Base-by-base conservation (phyloP, 2,113 vertebrate genomes). In the Elachura formosa region DNA sequence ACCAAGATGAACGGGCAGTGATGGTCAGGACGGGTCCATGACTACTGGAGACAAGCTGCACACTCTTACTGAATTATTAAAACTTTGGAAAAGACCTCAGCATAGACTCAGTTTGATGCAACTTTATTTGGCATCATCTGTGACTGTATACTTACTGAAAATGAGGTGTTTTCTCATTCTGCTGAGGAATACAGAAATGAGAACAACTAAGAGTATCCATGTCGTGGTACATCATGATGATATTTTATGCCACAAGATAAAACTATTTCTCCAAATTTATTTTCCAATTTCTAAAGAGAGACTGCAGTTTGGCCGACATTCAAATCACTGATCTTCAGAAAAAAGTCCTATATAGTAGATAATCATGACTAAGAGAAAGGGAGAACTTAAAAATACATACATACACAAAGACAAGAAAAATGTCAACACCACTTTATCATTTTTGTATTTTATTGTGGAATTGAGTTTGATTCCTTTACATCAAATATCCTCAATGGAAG, bases 401-500 rank as follows among this genome's bases (percentile, higher is more conserved):
- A 56, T 46, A 82, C 51, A 93, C 40, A 75, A 81, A 95, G 82
- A 97, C 93, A 93, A 94, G 90, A 95, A 94, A 87, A 94, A 75
- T 72, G 61, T 68, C 92, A 84, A 93, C 87, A 92, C 91, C 69
- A 90, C 71, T 97, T 97, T 98, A 98, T 91, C 98, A 98, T 98
- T 98, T 98, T 98, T 97, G 93, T 97, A 97, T 98, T 99, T 99
- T 99, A 99, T 99, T 99, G 98, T 99, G 99, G 98, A 98, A 98
- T 96, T 96, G 98, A 98, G 92, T 96, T 98, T 98, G 97, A 98
- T 98, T 98, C 98, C 94, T 98, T 99, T 99, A 99, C 98, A 98
- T 98, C 98, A 98, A 98, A 98, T 98, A 98, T 97, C 93, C 98
- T 98, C 97, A 98, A 94, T 98, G 97, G 97, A 98, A 97, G 98